Evolutionary conservation across 2,797 vertebrate species (phyloP), one percentile per base, ranked within the genome.

Genomic region (Clarias pachynema): DNA sequence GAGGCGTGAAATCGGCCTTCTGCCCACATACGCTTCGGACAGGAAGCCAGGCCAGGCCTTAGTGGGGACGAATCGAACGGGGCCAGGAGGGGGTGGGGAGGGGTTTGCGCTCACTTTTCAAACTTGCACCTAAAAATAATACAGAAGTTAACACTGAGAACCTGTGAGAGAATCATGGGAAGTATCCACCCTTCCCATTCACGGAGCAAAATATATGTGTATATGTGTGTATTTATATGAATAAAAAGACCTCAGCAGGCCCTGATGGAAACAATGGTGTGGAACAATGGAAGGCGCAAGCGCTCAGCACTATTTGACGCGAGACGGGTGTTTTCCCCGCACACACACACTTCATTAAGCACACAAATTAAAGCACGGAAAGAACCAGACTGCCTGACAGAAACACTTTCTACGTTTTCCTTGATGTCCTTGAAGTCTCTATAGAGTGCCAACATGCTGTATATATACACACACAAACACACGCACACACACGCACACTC

Each of bases 181-280:
- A 85, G 80, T 75, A 34, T 24, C 57, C 75, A 83, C 73, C 62
- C 88, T 82, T 86, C 82, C 86, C 78, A 63, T 83, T 85, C 66
- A 74, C 78, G 59, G 88, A 87, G 92, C 88, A 88, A 91, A 2
- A 29, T 18, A 57, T 7, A 78, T 78, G 40, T 18, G 40, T 79
- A 44, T 4, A 37, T 16, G 26, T 44, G 34, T 62, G 40, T 31
- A 56, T 56, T 22, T 57, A 57, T 75, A 77, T 57, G 3, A 31
- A 66, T 10, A 75, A 29, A 22, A 74, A 74, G 44, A 3, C 44
- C n/a, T 29, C 44, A 29, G 49, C 49, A 74, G 15, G 72, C 53
- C 18, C 26, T 59, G 90, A 93, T 93, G 89, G 89, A 92, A 91
- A 91, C 89, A 90, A 90, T 89, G 89, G 89, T 75, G 77, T 89